Evolutionary conservation across 2,888 invertebrate species (phyloP).

Genomic region (Drosophila atripex): DNA sequence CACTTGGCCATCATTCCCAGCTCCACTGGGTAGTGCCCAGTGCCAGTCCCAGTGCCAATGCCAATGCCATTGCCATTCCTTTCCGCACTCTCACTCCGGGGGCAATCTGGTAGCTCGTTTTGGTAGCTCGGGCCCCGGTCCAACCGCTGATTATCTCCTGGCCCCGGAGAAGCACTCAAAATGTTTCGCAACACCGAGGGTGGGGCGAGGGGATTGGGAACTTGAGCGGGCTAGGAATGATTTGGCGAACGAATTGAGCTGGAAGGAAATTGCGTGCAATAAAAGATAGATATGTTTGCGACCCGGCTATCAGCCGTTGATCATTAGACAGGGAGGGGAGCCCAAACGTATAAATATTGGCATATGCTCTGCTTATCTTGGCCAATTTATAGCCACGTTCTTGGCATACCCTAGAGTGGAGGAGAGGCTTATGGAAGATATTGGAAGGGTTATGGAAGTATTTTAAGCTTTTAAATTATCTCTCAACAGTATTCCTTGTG

Average conservation of each 20-base stretch:
- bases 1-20: constrained; percentile 22
- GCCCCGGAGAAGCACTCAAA: constrained; percentile 51
- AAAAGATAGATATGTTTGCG: constrained; percentile 75
- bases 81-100: constrained; percentile 31
- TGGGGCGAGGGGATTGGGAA: background rate
- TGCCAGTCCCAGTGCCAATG: background rate
- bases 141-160: constrained; percentile 67
- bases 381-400: constrained; percentile 70
- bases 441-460: too few species aligned
- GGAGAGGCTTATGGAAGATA: too few species aligned
- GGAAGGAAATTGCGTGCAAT: constrained; percentile 74
- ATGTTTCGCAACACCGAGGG: constrained; percentile 52
- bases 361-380: constrained; percentile 65
- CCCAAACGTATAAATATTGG: constrained; percentile 36
- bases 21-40: background rate
- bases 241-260: constrained; percentile 69
- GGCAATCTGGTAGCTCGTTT: constrained; percentile 55
- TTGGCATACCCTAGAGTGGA: background rate
- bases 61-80: constrained; percentile 21
- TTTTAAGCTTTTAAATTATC: too few species aligned
- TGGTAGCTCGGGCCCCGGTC: constrained; percentile 35
- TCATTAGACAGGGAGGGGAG: constrained; percentile 59
- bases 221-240: constrained; percentile 48
- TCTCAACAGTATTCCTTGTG: too few species aligned
- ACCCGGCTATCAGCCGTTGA: constrained; percentile 68